Base-by-base conservation (phyloP, 2,888 invertebrate genomes). In the Cremastinae sp. region DNA sequence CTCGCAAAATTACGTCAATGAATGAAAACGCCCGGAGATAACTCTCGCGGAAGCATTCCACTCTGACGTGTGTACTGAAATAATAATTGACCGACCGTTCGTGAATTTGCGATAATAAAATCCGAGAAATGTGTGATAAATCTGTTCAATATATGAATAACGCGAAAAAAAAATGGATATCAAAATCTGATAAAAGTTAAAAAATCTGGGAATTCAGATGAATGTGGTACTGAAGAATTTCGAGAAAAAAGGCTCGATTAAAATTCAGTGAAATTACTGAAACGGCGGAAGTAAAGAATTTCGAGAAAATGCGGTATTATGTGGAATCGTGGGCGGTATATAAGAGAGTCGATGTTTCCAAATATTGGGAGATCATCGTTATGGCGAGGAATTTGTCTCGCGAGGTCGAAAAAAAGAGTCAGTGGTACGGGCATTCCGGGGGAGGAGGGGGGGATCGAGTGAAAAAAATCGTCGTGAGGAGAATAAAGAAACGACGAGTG, bases 1-100 rank as follows among this genome's bases (percentile, higher is more conserved):
- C 16, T 39, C 41, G 22, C 16, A 16, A 8, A 41, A 59, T 59
- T 49, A 35, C 69, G 69, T 69, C 59, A 59, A 28, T 41, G 59
- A 59, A 69, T 28, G 16, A 43, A 59, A n/a, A 51, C 12, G 16
- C 45, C 22, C 41, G 5, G 41, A 43, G 55, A 55, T 49, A 59
- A 71, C 35, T 56, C 43, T 55, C 37, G n/a, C n/a, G 55, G 62
- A 62, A 71, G 28, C 55, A 62, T 62, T 71, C 37, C 55, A 39
- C 47, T 62, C 45, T 47, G 5, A 28, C 28, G 28, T 28, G n/a
- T 55, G 62, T 18, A 35, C 10, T 53, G 28, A 43, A 55, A 47
- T 43, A 59, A 69, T 59, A 68, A 28, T 5, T 2, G 2, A 2
- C 56, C 22, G 68, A 68, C 49, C 68, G 47, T 69, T 41, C 39